phyloP scores from a whole-genome alignment of 2,797 vertebrate genomes.

The Harpagifer antarcticus region DNA sequence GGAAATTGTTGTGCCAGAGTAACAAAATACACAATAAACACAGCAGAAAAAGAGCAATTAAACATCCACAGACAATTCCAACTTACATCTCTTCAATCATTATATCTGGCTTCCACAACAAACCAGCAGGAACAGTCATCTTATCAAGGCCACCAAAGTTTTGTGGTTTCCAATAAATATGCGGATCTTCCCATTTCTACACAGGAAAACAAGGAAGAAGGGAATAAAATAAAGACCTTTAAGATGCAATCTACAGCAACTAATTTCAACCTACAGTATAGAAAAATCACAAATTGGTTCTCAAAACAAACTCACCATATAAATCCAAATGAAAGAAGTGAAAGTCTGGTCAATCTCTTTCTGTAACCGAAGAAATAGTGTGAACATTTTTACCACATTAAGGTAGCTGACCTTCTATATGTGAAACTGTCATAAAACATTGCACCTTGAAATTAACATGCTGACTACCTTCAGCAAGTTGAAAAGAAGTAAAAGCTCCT shows the following conservation, averaged over 20 bases:
- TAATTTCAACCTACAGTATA: background rate
- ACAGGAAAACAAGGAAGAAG: background rate
- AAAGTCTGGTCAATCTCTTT: conserved; percentile 57
- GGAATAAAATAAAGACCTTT: background rate
- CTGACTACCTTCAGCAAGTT: too few relatives aligned
- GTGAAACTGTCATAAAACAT: background rate
- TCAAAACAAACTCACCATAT: conserved; percentile 36
- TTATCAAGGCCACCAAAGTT: rapidly evolving
- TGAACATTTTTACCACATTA: background rate
- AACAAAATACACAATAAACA: too few relatives aligned
- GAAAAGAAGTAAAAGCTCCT: background rate
- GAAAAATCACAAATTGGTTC: background rate
- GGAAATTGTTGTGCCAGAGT: too few relatives aligned
- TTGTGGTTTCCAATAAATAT: conserved; percentile 21
- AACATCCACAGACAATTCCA: too few relatives aligned
- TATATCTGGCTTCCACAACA: conserved; percentile 62
- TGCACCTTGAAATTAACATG: background rate
- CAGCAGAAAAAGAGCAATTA: too few relatives aligned
- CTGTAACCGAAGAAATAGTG: conserved; percentile 27
- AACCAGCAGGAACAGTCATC: conserved; percentile 28
- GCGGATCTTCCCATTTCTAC: conserved; percentile 39
- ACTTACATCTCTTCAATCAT: conserved; percentile 58
- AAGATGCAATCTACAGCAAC: background rate
- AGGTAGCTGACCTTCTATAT: background rate
- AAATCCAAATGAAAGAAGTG: conserved; percentile 44